Conservation (phyloP, 2,797 vertebrate genomes). For the Etheostoma nigrum region DNA sequence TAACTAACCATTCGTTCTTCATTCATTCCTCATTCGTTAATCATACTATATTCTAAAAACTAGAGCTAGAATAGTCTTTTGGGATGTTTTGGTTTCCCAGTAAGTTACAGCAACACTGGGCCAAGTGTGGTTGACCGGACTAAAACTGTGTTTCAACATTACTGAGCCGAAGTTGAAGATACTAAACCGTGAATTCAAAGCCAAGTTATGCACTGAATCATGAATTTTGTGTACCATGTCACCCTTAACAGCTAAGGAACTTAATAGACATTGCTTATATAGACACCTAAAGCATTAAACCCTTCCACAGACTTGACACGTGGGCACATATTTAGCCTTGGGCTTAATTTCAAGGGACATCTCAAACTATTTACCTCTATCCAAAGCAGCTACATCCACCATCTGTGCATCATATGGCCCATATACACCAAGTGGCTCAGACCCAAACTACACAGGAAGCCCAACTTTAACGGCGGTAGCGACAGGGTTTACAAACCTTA, state of each 20-base stretch:
- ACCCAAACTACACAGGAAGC: conserved; percentile 47
- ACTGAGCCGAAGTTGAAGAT: not conserved
- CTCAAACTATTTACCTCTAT: conserved; percentile 15
- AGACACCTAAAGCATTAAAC: not conserved
- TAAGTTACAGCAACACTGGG: conserved; percentile 3
- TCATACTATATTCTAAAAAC: not conserved
- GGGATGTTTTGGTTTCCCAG: not conserved
- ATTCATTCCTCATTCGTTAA: too few species aligned
- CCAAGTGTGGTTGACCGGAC: not conserved
- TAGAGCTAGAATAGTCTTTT: not conserved
- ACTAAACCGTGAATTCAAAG: conserved; percentile 13
- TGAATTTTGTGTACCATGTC: conserved; percentile 2
- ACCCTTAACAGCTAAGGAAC: not conserved
- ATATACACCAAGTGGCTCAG: conserved; percentile 32
- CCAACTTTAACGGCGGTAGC: conserved; percentile 31
- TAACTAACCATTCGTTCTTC: too few species aligned
- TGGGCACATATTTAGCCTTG: conserved; percentile 26
- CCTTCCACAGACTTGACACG: conserved; percentile 6
- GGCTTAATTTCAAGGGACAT: conserved; percentile 38
- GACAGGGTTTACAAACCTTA: conserved; percentile 33
- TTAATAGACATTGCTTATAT: not conserved
- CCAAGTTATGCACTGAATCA: not conserved
- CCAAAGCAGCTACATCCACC: conserved; percentile 14
- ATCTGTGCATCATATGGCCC: conserved; percentile 64
- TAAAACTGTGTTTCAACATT: not conserved